Conservation (phyloP, 2,888 invertebrate genomes). For the Microctonus aethiopoides region DNA sequence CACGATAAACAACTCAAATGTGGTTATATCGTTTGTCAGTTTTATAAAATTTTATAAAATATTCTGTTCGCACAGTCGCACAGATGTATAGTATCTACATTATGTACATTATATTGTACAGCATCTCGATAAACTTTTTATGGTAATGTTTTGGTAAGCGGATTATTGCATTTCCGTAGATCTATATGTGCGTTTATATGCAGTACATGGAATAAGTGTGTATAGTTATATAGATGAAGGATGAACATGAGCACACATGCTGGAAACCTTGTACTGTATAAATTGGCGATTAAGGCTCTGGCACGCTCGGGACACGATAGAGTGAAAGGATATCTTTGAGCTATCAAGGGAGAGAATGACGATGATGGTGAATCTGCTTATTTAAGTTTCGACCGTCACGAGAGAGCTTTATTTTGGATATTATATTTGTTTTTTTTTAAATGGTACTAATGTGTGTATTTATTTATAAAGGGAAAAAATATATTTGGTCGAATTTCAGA, state of each 20-base stretch:
- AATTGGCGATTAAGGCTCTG: slow-evolving; percentile 33
- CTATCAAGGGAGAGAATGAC: neutral
- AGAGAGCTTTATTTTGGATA: too few relatives aligned
- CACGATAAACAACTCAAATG: neutral
- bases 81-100: neutral
- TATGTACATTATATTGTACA: neutral
- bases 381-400: neutral
- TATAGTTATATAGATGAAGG: neutral
- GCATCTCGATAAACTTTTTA: neutral
- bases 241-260: slow-evolving; percentile 21
- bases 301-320: slow-evolving; percentile 13
- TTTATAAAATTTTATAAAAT: slow-evolving; percentile 1
- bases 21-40: slow-evolving; percentile 13
- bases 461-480: too few relatives aligned
- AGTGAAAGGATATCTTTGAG: neutral
- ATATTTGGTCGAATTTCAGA: too few relatives aligned
- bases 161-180: neutral
- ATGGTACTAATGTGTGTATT: too few relatives aligned
- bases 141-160: neutral
- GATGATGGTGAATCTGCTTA: slow-evolving; percentile 18
- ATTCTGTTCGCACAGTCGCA: neutral
- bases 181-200: neutral
- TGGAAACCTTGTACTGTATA: slow-evolving; percentile 28
- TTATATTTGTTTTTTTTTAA: too few relatives aligned
- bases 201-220: too few relatives aligned